Conservation (phyloP, 2,113 vertebrate genomes). For the Oplegnathus fasciatus region DNA sequence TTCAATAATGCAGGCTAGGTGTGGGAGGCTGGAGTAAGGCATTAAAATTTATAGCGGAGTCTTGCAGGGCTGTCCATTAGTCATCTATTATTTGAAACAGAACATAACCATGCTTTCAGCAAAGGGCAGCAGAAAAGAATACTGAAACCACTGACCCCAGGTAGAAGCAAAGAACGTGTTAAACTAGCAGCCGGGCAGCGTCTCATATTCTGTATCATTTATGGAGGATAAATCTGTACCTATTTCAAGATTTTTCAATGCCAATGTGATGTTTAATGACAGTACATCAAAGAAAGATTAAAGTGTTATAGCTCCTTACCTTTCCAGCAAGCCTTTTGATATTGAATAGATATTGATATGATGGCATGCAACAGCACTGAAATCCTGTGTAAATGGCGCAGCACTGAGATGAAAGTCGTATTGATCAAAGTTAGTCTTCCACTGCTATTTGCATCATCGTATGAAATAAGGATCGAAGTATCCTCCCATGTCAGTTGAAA, state of each 20-base stretch:
- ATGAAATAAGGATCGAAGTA: not conserved
- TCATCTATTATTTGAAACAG: conserved; percentile 51
- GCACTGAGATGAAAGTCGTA: not conserved
- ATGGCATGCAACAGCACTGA: not conserved
- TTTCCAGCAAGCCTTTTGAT: not conserved
- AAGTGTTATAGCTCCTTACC: not conserved
- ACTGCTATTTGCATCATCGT: not conserved
- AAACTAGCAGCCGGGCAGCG: not conserved
- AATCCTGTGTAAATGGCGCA: not conserved
- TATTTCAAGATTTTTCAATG: not conserved
- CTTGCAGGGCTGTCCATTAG: conserved; percentile 49
- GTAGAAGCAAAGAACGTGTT: not conserved
- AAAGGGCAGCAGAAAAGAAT: conserved; percentile 18
- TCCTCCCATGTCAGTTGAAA: not conserved
- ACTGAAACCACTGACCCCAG: conserved; percentile 13
- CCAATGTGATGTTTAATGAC: not conserved
- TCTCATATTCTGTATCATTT: not conserved
- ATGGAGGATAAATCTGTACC: conserved; percentile 5
- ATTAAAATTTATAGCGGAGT: conserved; percentile 60
- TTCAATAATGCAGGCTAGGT: conserved; percentile 58
- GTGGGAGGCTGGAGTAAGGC: conserved; percentile 37
- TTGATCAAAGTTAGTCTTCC: not conserved
- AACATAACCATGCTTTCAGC: conserved; percentile 46
- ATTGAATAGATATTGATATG: not conserved
- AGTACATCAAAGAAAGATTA: not conserved